Evolutionary conservation across 2,797 vertebrate genomes (phyloP).

Genomic region (Cryptoprocta ferox): DNA sequence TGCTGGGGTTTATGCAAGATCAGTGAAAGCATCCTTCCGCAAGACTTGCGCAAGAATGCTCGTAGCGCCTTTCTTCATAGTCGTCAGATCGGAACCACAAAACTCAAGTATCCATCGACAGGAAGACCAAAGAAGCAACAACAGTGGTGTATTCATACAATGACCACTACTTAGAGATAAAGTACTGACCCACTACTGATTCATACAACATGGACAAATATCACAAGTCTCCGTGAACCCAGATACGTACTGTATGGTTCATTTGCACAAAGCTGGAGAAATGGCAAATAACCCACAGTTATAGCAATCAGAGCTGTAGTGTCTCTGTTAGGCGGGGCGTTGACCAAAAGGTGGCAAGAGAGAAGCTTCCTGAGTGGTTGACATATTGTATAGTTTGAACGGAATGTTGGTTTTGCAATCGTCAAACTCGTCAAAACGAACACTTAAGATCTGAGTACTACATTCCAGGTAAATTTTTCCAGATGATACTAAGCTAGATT

Average conservation of each 20-base stretch:
- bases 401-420: not conserved
- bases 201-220: not conserved
- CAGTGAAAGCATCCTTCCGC: not conserved
- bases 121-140: not conserved
- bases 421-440: not conserved
- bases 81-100: not conserved
- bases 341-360: not conserved
- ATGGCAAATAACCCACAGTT: not conserved
- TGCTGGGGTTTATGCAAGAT: not conserved
- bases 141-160: not conserved
- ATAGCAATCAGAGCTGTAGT: not conserved
- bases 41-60: not conserved
- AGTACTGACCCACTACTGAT: not conserved
- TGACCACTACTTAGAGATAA: not conserved
- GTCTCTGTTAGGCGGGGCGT: too few relatives aligned
- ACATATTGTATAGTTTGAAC: not conserved
- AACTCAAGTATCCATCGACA: not conserved
- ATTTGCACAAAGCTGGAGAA: not conserved
- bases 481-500: not conserved
- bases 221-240: not conserved
- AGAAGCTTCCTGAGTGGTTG: not conserved
- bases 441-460: not conserved
- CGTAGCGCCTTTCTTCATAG: not conserved
- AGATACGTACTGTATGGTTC: not conserved
- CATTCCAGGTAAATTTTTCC: not conserved